Evolutionary conservation across 35 echinoderm and acorn worm genomes (phyloP).

Genomic region (Nesometra sesokonis): DNA sequence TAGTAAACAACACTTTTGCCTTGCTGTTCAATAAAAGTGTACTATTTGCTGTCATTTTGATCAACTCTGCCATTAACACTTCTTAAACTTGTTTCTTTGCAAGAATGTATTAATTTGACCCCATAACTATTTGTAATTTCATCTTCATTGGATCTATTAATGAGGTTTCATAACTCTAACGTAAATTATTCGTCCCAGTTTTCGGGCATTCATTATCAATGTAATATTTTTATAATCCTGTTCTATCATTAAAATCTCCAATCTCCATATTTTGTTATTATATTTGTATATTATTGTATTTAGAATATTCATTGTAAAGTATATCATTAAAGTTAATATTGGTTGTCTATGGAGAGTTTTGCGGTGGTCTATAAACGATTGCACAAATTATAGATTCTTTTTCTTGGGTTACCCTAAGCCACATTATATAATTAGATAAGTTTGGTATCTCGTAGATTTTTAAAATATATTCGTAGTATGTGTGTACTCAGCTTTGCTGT

Average conservation of each 20-base stretch:
- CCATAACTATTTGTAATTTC: neutral
- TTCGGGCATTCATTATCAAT: neutral
- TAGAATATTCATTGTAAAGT: neutral
- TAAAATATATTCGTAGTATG: neutral
- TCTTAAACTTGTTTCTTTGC: too few species aligned
- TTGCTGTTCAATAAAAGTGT: too few species aligned
- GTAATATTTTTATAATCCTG: neutral
- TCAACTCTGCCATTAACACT: too few species aligned
- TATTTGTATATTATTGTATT: neutral
- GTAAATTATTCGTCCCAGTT: neutral
- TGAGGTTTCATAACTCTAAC: neutral
- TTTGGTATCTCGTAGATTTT: neutral
- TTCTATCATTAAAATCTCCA: neutral
- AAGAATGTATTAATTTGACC: too few species aligned
- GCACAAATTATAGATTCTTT: neutral
- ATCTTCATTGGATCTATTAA: neutral
- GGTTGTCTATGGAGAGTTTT: neutral
- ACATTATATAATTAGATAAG: neutral
- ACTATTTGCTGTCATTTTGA: too few species aligned
- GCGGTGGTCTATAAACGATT: neutral
- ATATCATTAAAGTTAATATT: neutral
- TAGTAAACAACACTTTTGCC: too few species aligned
- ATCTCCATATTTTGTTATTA: neutral
- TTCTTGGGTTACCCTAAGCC: neutral
- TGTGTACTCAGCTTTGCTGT: too few species aligned